Conservation (phyloP, 1,140 invertebrate genomes). For the Drepana arcuata region DNA sequence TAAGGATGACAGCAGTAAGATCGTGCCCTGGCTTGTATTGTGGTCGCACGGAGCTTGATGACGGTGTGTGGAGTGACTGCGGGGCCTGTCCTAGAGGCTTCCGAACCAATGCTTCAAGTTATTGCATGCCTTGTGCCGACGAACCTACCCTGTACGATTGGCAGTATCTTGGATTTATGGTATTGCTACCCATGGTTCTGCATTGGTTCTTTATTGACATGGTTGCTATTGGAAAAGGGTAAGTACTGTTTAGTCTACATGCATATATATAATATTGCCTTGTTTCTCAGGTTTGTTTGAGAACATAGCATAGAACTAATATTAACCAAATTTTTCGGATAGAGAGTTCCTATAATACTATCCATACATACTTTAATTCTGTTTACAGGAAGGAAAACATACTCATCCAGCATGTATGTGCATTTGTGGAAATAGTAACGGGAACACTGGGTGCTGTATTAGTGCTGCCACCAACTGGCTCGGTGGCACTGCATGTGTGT, state of each 20-base stretch:
- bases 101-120: conserved; percentile 52
- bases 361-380: conserved; percentile 2
- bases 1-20: conserved; percentile 43
- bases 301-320: no score
- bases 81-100: conserved; percentile 90
- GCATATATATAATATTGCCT: no score
- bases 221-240: conserved; percentile 83
- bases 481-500: conserved; percentile 83
- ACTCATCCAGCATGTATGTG: conserved; percentile 81
- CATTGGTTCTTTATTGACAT: conserved; percentile 95
- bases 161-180: conserved; percentile 96
- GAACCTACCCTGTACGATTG: conserved; percentile 90
- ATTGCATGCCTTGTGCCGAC: conserved; percentile 84
- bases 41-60: conserved; percentile 77
- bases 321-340: no score
- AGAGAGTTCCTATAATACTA: no score
- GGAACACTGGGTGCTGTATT: conserved; percentile 84
- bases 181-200: conserved; percentile 84
- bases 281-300: no score
- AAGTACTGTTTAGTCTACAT: conserved; percentile 21
- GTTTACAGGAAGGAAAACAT: conserved; percentile 41
- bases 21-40: conserved; percentile 91
- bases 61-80: conserved; percentile 83
- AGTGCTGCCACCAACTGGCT: conserved; percentile 83
- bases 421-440: conserved; percentile 83